Percentiles rank a stretch among this genome's conserved stretches.
phyloP scores from a whole-genome alignment of 2,113 vertebrate species.

The Scartelaos histophorus region DNA sequence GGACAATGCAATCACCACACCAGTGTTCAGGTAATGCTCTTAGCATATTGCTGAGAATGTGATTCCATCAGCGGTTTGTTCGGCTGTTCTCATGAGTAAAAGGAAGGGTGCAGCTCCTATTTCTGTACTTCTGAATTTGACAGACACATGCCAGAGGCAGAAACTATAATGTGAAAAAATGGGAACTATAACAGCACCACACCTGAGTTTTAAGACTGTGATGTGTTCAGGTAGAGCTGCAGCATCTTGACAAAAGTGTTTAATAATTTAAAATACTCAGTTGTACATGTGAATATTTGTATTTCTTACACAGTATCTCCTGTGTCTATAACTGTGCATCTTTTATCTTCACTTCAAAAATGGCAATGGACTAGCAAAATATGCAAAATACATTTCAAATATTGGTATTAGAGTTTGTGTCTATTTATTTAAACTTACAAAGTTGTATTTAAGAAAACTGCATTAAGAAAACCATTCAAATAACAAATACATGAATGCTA shows the following conservation, averaged over 20 bases:
- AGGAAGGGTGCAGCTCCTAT: conserved; percentile 7
- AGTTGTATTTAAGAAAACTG: too few relatives aligned
- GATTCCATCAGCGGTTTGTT: conserved; percentile 6
- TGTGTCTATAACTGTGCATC: not conserved
- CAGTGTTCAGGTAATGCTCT: not conserved
- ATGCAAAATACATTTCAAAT: too few relatives aligned
- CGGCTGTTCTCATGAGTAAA: not conserved
- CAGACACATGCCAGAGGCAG: conserved; percentile 22
- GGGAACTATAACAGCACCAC: conserved; percentile 15
- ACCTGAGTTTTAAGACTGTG: conserved; percentile 5
- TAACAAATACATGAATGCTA: too few relatives aligned
- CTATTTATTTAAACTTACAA: too few relatives aligned
- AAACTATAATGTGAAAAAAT: conserved; percentile 15
- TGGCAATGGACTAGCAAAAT: not conserved
- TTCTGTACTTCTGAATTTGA: conserved; percentile 17
- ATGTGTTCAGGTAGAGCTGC: too few relatives aligned
- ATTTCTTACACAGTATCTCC: not conserved
- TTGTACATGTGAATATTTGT: not conserved
- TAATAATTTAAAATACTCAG: not conserved
- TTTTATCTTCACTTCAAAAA: not conserved
- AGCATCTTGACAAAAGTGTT: not conserved
- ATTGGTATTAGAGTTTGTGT: too few relatives aligned
- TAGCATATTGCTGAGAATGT: conserved; percentile 1
- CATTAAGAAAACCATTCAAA: too few relatives aligned
- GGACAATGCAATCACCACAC: not conserved